Percentiles rank a stretch among this genome's conserved stretches.
These are phyloP conservation scores for Aspidiotus destructor DNA, from an alignment of 2,888 invertebrate genomes.

Conservation along the genomic window DNA sequence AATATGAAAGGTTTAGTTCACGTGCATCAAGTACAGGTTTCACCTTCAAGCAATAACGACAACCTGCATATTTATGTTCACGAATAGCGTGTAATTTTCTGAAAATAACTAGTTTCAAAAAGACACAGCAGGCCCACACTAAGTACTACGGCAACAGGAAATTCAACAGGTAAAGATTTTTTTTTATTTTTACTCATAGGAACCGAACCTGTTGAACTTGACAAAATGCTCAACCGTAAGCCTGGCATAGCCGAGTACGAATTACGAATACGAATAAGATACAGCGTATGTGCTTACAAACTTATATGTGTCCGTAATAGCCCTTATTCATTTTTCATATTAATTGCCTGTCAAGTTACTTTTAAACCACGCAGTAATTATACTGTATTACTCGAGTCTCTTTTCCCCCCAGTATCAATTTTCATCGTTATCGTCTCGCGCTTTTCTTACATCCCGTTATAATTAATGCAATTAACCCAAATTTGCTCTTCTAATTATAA, in stretches of 20 bases:
- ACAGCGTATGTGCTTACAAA: background rate
- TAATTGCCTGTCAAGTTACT: slow-evolving; percentile 32
- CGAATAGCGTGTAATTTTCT: slow-evolving; percentile 32
- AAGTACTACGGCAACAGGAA: slow-evolving; percentile 21
- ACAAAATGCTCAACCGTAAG: slow-evolving; percentile 20
- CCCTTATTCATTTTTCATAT: slow-evolving; percentile 32
- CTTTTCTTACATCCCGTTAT: slow-evolving; percentile 7
- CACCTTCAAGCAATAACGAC: slow-evolving; percentile 29
- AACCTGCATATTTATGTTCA: slow-evolving; percentile 29
- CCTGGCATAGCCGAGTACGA: background rate
- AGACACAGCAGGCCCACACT: slow-evolving; percentile 30
- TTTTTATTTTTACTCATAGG: slow-evolving; percentile 23
- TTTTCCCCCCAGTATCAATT: slow-evolving; percentile 3
- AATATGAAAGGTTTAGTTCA: background rate
- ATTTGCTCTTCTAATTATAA: slow-evolving; percentile 30
- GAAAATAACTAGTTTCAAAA: slow-evolving; percentile 33
- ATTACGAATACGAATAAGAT: background rate
- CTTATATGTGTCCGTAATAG: slow-evolving; percentile 20
- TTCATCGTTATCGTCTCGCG: slow-evolving; percentile 4
- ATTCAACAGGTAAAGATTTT: slow-evolving; percentile 28
- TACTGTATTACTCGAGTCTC: slow-evolving; percentile 23
- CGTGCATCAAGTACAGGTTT: slow-evolving; percentile 29
- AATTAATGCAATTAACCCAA: slow-evolving; percentile 33
- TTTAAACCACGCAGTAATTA: slow-evolving; percentile 30
- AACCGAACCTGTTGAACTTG: slow-evolving; percentile 31